A percentile compares a stretch with the other conserved stretches of the same genome.
phyloP scores from a whole-genome alignment of 2,888 invertebrate genomes.

The Empis livida region DNA sequence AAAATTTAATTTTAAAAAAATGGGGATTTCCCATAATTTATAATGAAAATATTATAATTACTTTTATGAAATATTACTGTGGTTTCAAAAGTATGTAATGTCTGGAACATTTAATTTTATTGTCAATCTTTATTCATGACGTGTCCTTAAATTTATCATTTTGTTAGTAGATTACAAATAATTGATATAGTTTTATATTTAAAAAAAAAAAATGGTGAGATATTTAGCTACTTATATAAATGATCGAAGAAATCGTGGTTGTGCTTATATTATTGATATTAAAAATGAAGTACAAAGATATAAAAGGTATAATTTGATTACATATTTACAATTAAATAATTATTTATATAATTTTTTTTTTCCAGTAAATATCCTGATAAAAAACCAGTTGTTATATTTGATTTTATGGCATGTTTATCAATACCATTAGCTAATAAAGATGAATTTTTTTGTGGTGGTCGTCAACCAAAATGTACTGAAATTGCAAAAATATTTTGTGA shows the following conservation, averaged over 20 bases:
- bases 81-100: too few relatives aligned
- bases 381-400: constrained; percentile 8
- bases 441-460: constrained; percentile 8
- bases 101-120: too few relatives aligned
- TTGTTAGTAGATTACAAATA: too few relatives aligned
- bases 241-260: neutral
- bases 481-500: constrained; percentile 3
- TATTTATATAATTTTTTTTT: neutral
- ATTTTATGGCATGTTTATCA: constrained; percentile 6
- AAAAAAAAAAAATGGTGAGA: constrained; percentile 4
- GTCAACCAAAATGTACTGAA: constrained; percentile 2
- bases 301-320: constrained; percentile 1
- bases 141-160: too few relatives aligned
- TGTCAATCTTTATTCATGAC: too few relatives aligned
- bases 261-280: neutral
- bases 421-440: neutral
- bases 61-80: too few relatives aligned
- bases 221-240: constrained; percentile 2
- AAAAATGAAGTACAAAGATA: constrained; percentile 2
- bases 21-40: too few relatives aligned
- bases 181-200: neutral
- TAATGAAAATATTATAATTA: too few relatives aligned
- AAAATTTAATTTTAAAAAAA: too few relatives aligned
- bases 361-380: constrained; percentile 5
- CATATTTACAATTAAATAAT: too few relatives aligned